Evolutionary conservation across 2,113 vertebrate genomes (phyloP).

Genomic region (Cyphomyrus discorhynchus): DNA sequence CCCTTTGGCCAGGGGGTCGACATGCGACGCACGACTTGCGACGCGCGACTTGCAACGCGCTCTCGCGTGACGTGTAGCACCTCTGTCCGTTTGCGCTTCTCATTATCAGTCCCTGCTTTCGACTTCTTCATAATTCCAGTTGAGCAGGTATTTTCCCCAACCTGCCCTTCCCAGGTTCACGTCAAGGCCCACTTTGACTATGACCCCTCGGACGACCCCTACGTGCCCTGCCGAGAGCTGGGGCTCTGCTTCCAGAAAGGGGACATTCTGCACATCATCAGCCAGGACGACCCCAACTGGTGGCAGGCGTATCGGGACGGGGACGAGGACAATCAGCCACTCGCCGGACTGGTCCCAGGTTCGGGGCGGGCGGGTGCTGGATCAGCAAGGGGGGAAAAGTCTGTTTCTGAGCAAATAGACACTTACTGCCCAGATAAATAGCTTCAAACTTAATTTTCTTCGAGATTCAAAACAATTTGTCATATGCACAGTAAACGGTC

Average conservation of each 20-base stretch:
- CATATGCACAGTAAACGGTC: background rate
- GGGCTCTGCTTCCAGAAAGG: conserved; percentile 96
- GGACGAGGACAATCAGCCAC: conserved; percentile 93
- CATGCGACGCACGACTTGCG: background rate
- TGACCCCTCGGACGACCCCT: conserved; percentile 95
- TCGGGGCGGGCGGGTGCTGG: conserved; percentile 18
- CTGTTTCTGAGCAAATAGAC: background rate
- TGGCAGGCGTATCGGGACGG: conserved; percentile 98
- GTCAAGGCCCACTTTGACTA: conserved; percentile 98
- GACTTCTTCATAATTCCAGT: background rate
- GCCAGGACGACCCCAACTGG: conserved; percentile 97
- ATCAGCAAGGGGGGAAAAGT: background rate
- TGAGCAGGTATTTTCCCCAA: background rate
- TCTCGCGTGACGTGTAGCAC: background rate
- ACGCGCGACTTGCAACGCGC: no score
- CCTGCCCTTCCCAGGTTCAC: conserved; percentile 64
- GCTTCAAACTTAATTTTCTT: background rate
- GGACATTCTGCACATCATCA: conserved; percentile 96
- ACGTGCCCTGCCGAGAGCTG: conserved; percentile 91
- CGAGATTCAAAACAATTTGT: background rate
- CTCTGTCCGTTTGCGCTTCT: background rate
- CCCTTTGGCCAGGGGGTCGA: background rate
- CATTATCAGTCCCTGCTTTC: background rate
- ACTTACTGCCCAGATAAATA: background rate
- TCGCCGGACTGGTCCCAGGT: conserved; percentile 96